Evolutionary conservation across 2,113 vertebrate species (phyloP).

Genomic region (Oryzias celebensis): DNA sequence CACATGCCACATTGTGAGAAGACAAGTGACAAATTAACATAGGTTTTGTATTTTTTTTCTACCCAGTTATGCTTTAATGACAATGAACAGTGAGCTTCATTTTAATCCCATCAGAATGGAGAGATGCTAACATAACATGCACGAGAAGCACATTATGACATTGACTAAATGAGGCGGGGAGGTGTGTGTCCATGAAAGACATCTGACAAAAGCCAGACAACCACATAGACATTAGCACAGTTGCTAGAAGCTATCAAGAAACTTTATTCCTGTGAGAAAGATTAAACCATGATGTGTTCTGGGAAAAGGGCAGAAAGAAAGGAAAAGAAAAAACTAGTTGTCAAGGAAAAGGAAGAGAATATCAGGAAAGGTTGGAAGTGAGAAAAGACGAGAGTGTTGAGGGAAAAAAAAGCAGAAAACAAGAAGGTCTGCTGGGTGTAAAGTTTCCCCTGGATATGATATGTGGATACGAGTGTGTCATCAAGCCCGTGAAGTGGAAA

Average conservation of each 20-base stretch:
- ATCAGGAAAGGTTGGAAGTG: not conserved
- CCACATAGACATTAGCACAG: constrained; percentile 25
- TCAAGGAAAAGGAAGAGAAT: not conserved
- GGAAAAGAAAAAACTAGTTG: not conserved
- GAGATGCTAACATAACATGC: constrained; percentile 15
- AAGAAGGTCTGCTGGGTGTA: constrained; percentile 70
- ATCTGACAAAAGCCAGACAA: constrained; percentile 12
- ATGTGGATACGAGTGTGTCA: constrained; percentile 75
- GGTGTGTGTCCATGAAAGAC: constrained; percentile 15
- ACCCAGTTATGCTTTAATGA: constrained; percentile 41
- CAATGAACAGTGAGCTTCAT: constrained; percentile 25
- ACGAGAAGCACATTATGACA: constrained; percentile 15
- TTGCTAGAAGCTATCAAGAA: constrained; percentile 42
- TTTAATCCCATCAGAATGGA: constrained; percentile 35
- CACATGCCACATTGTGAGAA: constrained; percentile 6
- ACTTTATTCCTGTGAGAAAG: constrained; percentile 32
- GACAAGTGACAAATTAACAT: constrained; percentile 41
- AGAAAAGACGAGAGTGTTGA: constrained; percentile 1
- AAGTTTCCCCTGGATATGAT: constrained; percentile 76
- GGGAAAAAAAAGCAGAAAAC: constrained; percentile 40
- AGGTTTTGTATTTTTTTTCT: constrained; percentile 31
- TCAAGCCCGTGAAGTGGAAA: constrained; percentile 77
- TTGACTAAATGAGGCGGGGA: constrained; percentile 8
- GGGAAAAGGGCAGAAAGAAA: constrained; percentile 11
- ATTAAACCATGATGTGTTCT: not conserved